A percentile compares a stretch with the other conserved stretches of the same genome.
These are phyloP conservation scores for Drymonia ruficornis DNA, from an alignment of 2,888 invertebrate genomes.

Conservation along the genomic window DNA sequence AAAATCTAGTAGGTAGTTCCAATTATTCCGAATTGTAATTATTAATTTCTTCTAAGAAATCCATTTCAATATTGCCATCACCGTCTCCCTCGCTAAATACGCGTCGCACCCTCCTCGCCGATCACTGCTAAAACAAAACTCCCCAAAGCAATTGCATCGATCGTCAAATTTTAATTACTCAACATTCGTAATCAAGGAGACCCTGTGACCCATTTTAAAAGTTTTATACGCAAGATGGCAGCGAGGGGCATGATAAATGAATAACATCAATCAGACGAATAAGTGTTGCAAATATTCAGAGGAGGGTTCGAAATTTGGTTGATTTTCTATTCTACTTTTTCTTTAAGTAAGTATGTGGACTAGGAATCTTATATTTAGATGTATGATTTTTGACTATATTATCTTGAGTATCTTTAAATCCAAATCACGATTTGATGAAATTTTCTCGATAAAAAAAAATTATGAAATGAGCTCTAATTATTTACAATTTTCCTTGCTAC, in stretches of 20 bases:
- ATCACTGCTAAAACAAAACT: constrained; percentile 11
- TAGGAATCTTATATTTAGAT: too few relatives aligned
- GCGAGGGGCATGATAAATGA: constrained; percentile 83
- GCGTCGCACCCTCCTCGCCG: not conserved
- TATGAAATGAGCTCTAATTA: too few relatives aligned
- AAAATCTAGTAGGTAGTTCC: too few relatives aligned
- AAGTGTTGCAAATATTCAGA: constrained; percentile 77
- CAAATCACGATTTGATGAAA: too few relatives aligned
- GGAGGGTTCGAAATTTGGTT: too few relatives aligned
- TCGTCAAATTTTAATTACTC: constrained; percentile 76
- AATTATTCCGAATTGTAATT: too few relatives aligned
- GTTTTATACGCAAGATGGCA: constrained; percentile 66
- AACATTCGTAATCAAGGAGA: constrained; percentile 69
- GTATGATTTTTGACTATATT: too few relatives aligned
- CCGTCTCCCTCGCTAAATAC: not conserved
- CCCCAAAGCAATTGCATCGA: constrained; percentile 52
- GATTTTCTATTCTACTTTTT: too few relatives aligned
- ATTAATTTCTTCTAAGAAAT: not conserved
- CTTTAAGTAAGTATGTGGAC: too few relatives aligned
- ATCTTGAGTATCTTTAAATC: too few relatives aligned
- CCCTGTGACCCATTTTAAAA: constrained; percentile 84
- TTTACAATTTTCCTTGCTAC: too few relatives aligned
- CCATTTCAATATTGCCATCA: not conserved
- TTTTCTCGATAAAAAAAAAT: too few relatives aligned
- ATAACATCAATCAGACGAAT: constrained; percentile 81